Evolutionary conservation across 2,888 invertebrate species (phyloP).

Genomic region (Drosophila mulleri): DNA sequence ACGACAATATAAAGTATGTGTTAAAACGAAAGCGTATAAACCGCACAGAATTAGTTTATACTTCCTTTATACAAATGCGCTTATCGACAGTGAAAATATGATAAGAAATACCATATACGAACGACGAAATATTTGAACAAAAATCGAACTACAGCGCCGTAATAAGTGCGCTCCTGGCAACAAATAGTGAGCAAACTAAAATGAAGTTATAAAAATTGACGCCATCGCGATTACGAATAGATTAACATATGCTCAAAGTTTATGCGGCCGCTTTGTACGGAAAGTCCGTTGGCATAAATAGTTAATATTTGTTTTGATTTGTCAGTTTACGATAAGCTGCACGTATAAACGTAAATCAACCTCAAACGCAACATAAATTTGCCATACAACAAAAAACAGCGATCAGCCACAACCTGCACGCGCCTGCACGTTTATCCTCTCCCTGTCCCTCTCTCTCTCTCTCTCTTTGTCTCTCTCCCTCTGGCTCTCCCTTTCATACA

Average conservation of each 20-base stretch:
- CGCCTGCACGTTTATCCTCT: constrained; percentile 22
- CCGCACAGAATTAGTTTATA: constrained; percentile 9
- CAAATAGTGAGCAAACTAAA: constrained; percentile 26
- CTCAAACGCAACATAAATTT: constrained; percentile 19
- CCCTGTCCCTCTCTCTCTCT: background rate
- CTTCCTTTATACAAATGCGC: constrained; percentile 7
- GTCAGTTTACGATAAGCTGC: constrained; percentile 19
- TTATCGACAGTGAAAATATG: constrained; percentile 48
- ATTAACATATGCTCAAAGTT: constrained; percentile 50
- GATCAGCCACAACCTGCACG: constrained; percentile 31
- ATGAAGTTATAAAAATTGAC: constrained; percentile 14
- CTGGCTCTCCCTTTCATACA: background rate
- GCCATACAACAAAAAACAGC: constrained; percentile 9
- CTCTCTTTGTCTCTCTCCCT: background rate
- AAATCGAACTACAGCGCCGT: constrained; percentile 23
- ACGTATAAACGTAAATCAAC: constrained; percentile 36
- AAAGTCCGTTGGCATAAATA: background rate
- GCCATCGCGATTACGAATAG: constrained; percentile 35
- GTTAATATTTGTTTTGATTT: background rate
- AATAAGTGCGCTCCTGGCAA: constrained; percentile 46
- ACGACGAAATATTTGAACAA: constrained; percentile 25
- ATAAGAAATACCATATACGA: constrained; percentile 43
- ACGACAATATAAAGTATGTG: background rate
- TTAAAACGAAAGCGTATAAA: constrained; percentile 6
- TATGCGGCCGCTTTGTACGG: constrained; percentile 2